Evolutionary conservation across 2,888 invertebrate genomes (phyloP), one percentile per base, ranked within the genome.

Genomic region (Coleophora deauratella): DNA sequence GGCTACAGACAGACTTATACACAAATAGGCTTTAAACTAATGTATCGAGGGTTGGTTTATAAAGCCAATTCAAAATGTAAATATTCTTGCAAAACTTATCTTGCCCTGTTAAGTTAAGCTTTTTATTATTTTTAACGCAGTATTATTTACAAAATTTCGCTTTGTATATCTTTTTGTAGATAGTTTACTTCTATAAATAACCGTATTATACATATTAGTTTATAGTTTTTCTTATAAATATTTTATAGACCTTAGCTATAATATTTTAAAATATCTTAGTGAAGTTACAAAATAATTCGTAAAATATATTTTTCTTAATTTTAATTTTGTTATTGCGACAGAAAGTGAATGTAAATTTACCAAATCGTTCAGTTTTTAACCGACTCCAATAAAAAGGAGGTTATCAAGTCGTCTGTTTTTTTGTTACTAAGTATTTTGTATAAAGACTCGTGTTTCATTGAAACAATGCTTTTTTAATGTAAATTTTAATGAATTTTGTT

Each of bases 401-500:
- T n/a, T n/a, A n/a, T n/a, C n/a, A n/a, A n/a, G n/a, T n/a, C n/a
- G n/a, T n/a, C n/a, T n/a, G n/a, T n/a, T n/a, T n/a, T n/a, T 21
- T 21, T 21, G 21, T 21, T 21, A 21, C 21, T n/a, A 21, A 4
- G 21, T 4, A 6, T 21, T 21, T 21, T 21, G 21, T 21, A 21
- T 21, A 21, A 21, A 21, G 6, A 21, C 3, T 4, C 21, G 6
- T 4, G 21, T 21, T 21, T 21, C 6, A 3, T 6, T 21, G 21
- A 21, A 21, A 21, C 21, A 21, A 21, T 21, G 6, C 21, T 6
- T 21, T 69, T 40, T 31, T 38, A 51, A 54, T 69, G 58, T 63
- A 40, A 61, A 64, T 65, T 71, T 48, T 74, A 72, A 71, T 64
- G 62, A 72, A 78, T 76, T 77, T 74, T 84, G 78, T 81, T 84